Evolutionary conservation across 2,888 invertebrate genomes (phyloP), one percentile per base, ranked within the genome.

Genomic region (Andrena minutula): DNA sequence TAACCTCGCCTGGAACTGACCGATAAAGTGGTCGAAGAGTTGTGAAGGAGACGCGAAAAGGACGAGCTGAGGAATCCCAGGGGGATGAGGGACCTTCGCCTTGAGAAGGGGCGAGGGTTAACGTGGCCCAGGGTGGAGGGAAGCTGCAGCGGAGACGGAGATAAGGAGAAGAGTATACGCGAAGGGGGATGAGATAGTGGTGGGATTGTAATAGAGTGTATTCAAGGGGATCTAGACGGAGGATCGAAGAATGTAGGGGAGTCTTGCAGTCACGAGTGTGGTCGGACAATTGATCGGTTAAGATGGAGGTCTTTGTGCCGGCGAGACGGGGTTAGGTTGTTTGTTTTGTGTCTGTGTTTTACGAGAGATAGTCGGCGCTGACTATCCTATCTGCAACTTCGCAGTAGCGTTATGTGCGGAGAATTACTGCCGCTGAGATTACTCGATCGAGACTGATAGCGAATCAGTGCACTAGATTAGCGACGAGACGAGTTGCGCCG

Each of bases 1-100:
- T 66, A 60, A 79, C 64, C 76, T 35, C 26, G 76, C 23, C 51
- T 65, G 77, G 66, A 60, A 80, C 77, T 77, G 77, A 77, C 75
- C 61, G 61, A 78, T 75, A 75, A 75, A 78, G 66, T 68, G 28
- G 66, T 75, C 30, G 60, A 78, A 75, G 61, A 68, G 66, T 49
- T 20, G 53, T 8, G 30, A 7, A 51, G 41, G 23, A 49, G 71
- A 71, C 61, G 47, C 26, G 66, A 30, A 23, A 75, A 51, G 60
- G 41, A 51, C 35, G 41, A 16, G 49, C 61, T 49, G 70, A 28
- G 49, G 3, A 23, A 35, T 2, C 1, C 5, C 7, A 32, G 5
- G 23, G 1, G 47, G n/a, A 20, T 0, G 28, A n/a, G 4, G 35
- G 51, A 20, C 10, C 4, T 16, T 16, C 26, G 26, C 6, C 10